Evolutionary conservation across 2,113 vertebrate genomes (phyloP), one percentile per base, ranked within the genome.

Genomic region (Pavo muticus): DNA sequence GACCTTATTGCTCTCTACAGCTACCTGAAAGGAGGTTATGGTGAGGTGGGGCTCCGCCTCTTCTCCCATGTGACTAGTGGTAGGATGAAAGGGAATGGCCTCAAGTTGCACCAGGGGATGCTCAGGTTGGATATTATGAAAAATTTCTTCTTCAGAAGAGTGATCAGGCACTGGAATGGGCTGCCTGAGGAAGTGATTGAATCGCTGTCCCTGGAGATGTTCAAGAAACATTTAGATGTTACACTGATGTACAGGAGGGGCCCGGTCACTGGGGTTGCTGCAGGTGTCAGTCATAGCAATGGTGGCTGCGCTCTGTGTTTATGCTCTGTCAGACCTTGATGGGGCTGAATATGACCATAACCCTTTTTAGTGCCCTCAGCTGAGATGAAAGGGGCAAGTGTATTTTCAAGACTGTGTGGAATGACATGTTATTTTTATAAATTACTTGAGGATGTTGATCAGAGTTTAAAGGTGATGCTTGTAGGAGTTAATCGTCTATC

Each of bases 391-490:
- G 21, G 29, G 56, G 52, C 25, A 35, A 82, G 10, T 14, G 50
- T 42, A 13, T 40, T 69, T 76, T 70, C 21, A 57, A 61, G 45
- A 40, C 48, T 45, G 72, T 42, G 24, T 25, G 59, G 37, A 59
- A 73, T 47, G 84, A 21, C 23, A 35, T 1, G 6, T 92, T 93
- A 77, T 94, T 85, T 92, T 94, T 84, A 52, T 94, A 90, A 91
- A 79, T 87, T 37, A 60, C 91, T 94, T 25, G 19, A 57, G 94
- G 35, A 29, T 60, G 61, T 94, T 89, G 88, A 54, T 91, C n/a
- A 25, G 60, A 81, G 88, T 94, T 91, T 91, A 97, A 68, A 96
- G 94, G 85, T 75, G 88, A 96, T 68, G 71, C 76, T 90, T 91
- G 40, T 96, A 89, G 74, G 95, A 95, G 72, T 95, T 94, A 87